Evolutionary conservation across 2,888 invertebrate species (phyloP).

Genomic region (Drosophila borealis): DNA sequence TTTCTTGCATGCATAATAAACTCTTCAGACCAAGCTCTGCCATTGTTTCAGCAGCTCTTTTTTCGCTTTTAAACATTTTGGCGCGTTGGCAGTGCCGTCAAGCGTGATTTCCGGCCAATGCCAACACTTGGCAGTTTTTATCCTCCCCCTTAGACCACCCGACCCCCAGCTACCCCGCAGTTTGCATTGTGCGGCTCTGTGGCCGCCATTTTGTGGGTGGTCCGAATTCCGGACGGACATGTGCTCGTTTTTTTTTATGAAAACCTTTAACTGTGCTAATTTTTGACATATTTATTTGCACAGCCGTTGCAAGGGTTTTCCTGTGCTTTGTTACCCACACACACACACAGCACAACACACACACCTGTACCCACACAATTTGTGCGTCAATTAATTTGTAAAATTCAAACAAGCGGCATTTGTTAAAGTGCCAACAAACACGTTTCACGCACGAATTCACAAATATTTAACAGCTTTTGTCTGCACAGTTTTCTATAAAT

Average conservation of each 20-base stretch:
- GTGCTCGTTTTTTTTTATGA: constrained; percentile 33
- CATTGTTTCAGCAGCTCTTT: not conserved
- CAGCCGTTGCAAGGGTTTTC: constrained; percentile 34
- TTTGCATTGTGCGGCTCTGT: constrained; percentile 22
- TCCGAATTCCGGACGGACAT: constrained; percentile 29
- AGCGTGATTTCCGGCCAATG: constrained; percentile 74
- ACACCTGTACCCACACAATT: constrained; percentile 7
- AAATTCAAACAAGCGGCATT: constrained; percentile 39
- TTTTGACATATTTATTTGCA: constrained; percentile 65
- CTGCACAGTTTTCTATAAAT: constrained; percentile 29
- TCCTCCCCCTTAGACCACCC: not conserved
- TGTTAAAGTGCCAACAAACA: constrained; percentile 52
- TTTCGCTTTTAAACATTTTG: constrained; percentile 54
- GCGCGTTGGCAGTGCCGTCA: constrained; percentile 43
- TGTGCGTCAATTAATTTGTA: constrained; percentile 54
- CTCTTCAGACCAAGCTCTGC: not conserved
- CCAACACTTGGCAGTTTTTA: constrained; percentile 44
- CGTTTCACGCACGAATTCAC: constrained; percentile 38
- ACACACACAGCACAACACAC: constrained; percentile 8
- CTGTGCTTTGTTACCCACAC: constrained; percentile 31
- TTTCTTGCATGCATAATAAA: constrained; percentile 17
- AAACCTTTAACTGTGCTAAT: constrained; percentile 61
- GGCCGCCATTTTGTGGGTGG: constrained; percentile 48
- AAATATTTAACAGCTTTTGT: constrained; percentile 39
- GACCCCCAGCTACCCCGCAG: not conserved